Evolutionary conservation across 1,140 invertebrate genomes (phyloP), one percentile per base, ranked within the genome.

Genomic region (Brachystomella parvula): DNA sequence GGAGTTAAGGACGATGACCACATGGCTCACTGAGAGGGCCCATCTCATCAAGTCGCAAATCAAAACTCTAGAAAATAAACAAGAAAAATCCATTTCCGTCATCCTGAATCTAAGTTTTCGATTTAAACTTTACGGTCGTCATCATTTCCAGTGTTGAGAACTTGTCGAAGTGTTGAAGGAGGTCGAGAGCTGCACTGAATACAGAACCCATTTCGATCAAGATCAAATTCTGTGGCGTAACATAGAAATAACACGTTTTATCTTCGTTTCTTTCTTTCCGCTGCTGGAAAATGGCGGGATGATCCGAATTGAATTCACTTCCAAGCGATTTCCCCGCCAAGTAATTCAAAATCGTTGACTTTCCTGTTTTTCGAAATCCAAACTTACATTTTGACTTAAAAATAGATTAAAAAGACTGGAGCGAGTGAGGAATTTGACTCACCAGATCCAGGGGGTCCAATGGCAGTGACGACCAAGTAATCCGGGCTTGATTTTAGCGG

Each of bases 201-300:
- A 66, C 19, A 1, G 65, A 66, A 24, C 30, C 44, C 47, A 66
- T 31, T 29, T 66, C 65, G 26, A 66, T 66, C 21, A 61, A 62
- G 12, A 66, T 31, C 3, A 66, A 24, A 63, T 66, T 63, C 24
- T 62, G 29, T 24, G 30, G 6, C 12, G 58, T 47, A 28, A 66
- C 61, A 29, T 66, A 66, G 6, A 66, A 61, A 1, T 28, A 57
- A n/a, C 53, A 60, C 1, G 31, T 21, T 47, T 39, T 62, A 28
- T 61, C 47, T 15, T 66, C 60, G 12, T 61, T 47, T 1, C 24
- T 53, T 53, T 53, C 49, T 6, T 53, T 53, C 24, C 49, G 12
- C 24, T 6, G 9, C 49, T 17, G 49, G 49, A 53, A 53, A 26
- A 53, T 15, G 3, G 12, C 24, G n/a, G n/a, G n/a, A n/a, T 39